Conservation (phyloP, 2,113 vertebrate genomes). For the Varanus komodoensis region DNA sequence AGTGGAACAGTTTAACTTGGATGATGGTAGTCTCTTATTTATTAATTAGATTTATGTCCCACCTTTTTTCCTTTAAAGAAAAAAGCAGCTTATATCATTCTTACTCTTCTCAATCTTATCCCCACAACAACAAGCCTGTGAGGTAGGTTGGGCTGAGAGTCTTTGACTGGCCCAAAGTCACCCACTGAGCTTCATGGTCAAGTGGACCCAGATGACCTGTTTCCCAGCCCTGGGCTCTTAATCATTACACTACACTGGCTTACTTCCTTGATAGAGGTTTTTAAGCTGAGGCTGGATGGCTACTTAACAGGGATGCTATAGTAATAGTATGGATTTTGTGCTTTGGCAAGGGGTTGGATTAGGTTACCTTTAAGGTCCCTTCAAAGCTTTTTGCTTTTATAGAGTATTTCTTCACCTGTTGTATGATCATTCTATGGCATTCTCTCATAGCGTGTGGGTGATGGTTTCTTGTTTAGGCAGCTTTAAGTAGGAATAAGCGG, state of each 20-base stretch:
- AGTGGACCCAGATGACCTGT: no score
- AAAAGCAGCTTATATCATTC: no score
- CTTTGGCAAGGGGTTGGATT: not conserved
- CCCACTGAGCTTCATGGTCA: no score
- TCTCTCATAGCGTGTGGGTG: not conserved
- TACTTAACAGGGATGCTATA: not conserved
- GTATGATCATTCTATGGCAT: not conserved
- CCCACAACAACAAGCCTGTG: no score
- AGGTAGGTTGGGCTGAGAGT: no score
- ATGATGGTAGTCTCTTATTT: not conserved
- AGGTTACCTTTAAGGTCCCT: not conserved
- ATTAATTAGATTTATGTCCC: no score
- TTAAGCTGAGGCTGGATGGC: not conserved
- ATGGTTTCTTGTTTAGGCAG: not conserved
- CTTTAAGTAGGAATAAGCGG: not conserved
- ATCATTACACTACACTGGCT: no score
- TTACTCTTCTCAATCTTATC: no score
- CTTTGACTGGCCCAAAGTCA: no score
- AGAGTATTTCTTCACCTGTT: no score
- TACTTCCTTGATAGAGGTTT: not conserved
- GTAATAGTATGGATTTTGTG: not conserved
- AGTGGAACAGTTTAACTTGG: not conserved
- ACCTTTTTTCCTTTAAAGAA: no score
- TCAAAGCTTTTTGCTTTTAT: not conserved
- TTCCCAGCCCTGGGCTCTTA: no score